Percentiles rank a stretch among this genome's conserved stretches.
Evolutionary conservation across 1,140 invertebrate genomes (phyloP).

Genomic region (Saccostrea echinata): DNA sequence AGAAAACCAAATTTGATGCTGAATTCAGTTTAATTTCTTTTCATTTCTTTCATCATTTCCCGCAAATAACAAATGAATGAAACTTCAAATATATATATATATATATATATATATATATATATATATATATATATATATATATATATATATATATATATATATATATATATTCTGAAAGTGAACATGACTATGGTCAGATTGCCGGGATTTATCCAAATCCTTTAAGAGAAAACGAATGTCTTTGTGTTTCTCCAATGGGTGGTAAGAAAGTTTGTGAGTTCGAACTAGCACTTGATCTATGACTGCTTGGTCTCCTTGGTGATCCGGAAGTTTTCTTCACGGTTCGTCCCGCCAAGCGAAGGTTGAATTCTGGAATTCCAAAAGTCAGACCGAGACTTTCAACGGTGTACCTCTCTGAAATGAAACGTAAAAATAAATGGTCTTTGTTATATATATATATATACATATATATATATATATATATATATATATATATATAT

Average conservation of each 20-base stretch:
- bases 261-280: not conserved
- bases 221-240: slow-evolving; percentile 11
- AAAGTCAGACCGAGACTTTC: slow-evolving; percentile 34
- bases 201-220: not conserved
- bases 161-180: not conserved
- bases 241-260: not conserved
- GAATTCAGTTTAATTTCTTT: too few species aligned
- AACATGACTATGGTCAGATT: not conserved
- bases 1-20: too few species aligned
- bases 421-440: not conserved
- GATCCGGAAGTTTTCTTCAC: slow-evolving; percentile 7
- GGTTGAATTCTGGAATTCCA: slow-evolving; percentile 40
- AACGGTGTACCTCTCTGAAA: slow-evolving; percentile 16
- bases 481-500: too few species aligned
- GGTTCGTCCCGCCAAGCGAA: slow-evolving; percentile 18
- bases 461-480: too few species aligned
- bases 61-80: too few species aligned
- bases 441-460: slow-evolving; percentile 44
- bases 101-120: too few species aligned
- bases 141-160: too few species aligned
- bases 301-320: not conserved
- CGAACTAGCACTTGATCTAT: not conserved
- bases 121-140: too few species aligned
- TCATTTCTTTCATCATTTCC: too few species aligned
- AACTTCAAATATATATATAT: too few species aligned